phyloP scores from a whole-genome alignment of 2,888 invertebrate genomes.

The Argyresthia goedartella region DNA sequence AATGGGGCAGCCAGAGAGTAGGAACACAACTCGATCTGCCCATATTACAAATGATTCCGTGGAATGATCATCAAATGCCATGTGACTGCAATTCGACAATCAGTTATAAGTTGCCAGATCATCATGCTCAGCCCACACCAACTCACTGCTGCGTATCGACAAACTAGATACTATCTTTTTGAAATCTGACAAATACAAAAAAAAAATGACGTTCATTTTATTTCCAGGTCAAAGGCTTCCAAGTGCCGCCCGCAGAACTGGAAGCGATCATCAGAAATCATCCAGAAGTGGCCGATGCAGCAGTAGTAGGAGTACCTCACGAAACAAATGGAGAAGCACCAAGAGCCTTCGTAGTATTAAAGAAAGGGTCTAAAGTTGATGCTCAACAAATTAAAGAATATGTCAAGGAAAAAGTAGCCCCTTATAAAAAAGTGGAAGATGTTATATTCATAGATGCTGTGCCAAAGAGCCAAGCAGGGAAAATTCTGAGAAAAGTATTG shows the following conservation, averaged over 20 bases:
- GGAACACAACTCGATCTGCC: too few species aligned
- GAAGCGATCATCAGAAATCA: constrained; percentile 77
- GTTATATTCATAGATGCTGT: constrained; percentile 68
- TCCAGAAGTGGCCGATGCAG: constrained; percentile 78
- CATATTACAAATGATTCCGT: too few species aligned
- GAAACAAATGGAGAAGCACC: constrained; percentile 69
- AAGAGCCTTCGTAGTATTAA: constrained; percentile 18
- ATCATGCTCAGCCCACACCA: too few species aligned
- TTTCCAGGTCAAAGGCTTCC: constrained; percentile 71
- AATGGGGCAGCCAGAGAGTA: too few species aligned
- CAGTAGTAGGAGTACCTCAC: constrained; percentile 80
- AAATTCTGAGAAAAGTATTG: constrained; percentile 76
- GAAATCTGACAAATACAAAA: too few species aligned
- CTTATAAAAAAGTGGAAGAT: constrained; percentile 15
- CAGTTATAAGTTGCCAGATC: too few species aligned
- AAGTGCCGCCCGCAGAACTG: constrained; percentile 86
- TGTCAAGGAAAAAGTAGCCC: constrained; percentile 9
- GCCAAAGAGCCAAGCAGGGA: constrained; percentile 82
- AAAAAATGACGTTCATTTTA: too few species aligned
- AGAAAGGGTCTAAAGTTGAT: constrained; percentile 8
- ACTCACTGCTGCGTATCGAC: too few species aligned
- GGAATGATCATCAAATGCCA: too few species aligned
- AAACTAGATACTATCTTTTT: too few species aligned
- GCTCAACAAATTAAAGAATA: constrained; percentile 8
- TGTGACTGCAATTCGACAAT: too few species aligned